These are phyloP conservation scores for Bradysia coprophila DNA, from an alignment of 1,140 invertebrate genomes.

Conservation along the genomic window DNA sequence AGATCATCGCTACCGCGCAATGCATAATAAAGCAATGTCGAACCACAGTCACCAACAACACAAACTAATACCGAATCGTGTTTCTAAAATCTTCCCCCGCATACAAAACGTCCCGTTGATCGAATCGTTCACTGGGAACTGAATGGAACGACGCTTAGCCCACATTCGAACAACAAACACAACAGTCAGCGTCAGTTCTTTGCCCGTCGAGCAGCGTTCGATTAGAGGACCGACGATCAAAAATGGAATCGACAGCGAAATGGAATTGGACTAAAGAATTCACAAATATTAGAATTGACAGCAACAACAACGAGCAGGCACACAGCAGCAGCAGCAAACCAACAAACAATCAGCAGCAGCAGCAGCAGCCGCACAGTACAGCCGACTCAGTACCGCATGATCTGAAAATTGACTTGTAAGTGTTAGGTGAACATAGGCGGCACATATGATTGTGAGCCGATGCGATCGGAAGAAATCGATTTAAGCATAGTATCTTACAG, in stretches of 20 bases:
- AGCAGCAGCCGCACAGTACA: constrained; percentile 21
- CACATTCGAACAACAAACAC: neutral
- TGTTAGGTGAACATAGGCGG: constrained; percentile 79
- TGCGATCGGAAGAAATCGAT: constrained; percentile 27
- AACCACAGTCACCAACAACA: neutral
- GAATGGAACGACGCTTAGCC: neutral
- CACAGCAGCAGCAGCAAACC: constrained; percentile 8
- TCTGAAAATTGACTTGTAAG: constrained; percentile 83
- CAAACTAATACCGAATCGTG: neutral
- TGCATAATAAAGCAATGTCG: constrained; percentile 8
- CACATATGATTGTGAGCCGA: constrained; percentile 66
- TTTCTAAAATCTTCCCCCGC: neutral
- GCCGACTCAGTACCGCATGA: constrained; percentile 42
- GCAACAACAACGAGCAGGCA: constrained; percentile 1
- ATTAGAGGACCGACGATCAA: neutral
- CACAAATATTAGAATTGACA: neutral
- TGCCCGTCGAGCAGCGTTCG: neutral
- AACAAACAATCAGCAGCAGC: too few relatives aligned
- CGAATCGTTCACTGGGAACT: constrained; percentile 3
- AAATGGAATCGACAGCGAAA: neutral
- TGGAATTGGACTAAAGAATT: neutral
- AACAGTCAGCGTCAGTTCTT: constrained; percentile 5
- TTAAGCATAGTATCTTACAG: constrained; percentile 19
- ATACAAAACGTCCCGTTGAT: neutral
- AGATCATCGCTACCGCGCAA: too few relatives aligned